These are phyloP conservation scores for Diorhabda elongata DNA, from an alignment of 1,140 invertebrate species.

Conservation along the genomic window DNA sequence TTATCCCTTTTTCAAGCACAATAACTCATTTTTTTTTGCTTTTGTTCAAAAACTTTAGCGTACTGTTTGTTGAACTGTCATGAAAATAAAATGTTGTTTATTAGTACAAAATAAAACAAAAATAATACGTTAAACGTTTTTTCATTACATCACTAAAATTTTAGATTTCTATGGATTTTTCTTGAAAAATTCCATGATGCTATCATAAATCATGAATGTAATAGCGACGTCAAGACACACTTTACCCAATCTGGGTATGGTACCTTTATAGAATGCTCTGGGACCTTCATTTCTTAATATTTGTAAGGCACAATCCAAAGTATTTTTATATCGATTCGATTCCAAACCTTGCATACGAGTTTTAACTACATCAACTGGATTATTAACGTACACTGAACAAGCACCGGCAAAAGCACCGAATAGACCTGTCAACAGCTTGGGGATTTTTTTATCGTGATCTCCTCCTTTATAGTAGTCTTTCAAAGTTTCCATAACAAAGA, in stretches of 20 bases:
- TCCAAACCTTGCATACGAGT: slow-evolving; percentile 99
- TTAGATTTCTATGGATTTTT: slow-evolving; percentile 62
- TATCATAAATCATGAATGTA: slow-evolving; percentile 97
- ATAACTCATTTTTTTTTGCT: too few relatives aligned
- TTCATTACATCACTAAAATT: too few relatives aligned
- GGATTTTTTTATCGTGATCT: slow-evolving; percentile 67
- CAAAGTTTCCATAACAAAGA: slow-evolving; percentile 94
- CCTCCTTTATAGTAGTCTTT: slow-evolving; percentile 83
- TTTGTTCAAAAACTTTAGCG: too few relatives aligned
- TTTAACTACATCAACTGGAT: slow-evolving; percentile 96
- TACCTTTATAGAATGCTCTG: slow-evolving; percentile 97
- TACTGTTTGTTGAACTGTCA: too few relatives aligned
- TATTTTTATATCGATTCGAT: slow-evolving; percentile 93
- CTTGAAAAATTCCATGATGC: slow-evolving; percentile 91
- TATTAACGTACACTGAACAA: slow-evolving; percentile 95
- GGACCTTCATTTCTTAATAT: slow-evolving; percentile 93
- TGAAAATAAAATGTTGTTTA: too few relatives aligned
- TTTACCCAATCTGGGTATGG: slow-evolving; percentile 87
- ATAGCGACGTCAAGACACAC: slow-evolving; percentile 98
- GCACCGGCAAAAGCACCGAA: slow-evolving; percentile 59
- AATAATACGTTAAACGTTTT: too few relatives aligned
- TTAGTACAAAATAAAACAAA: too few relatives aligned
- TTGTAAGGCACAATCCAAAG: slow-evolving; percentile 84
- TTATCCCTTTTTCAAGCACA: too few relatives aligned
- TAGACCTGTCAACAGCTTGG: neutral